Evolutionary conservation across 2,888 invertebrate genomes (phyloP), one percentile per base, ranked within the genome.

Genomic region (Cerceris rybyensis): DNA sequence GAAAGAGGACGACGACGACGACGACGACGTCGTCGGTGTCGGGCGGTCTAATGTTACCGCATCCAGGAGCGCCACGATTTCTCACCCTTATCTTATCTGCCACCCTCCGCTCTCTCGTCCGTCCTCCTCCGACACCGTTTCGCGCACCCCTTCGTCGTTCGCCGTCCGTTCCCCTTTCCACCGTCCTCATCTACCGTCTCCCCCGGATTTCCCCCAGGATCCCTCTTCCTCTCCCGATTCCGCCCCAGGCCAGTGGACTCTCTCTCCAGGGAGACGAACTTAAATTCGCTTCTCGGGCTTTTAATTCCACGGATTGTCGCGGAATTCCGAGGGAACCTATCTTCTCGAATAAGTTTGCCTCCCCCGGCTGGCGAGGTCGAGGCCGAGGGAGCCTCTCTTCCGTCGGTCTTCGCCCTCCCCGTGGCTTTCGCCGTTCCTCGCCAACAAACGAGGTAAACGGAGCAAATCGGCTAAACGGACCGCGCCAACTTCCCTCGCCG

Each of bases 51-150:
- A 89, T 87, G 88, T 89, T 88, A 88, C 88, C 88, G 87, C 89
- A 90, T 90, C 88, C 89, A 89, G 84, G 85, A 88, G 88, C 88
- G 86, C 83, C 83, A 86, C 89, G 90, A 91, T 91, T 91, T 91
- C 90, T 90, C 90, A 91, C 88, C 88, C 90, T 91, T 91, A 91
- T 91, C 91, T 91, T 91, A 91, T 90, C 91, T 87, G 70, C 74
- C 81, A 68, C 75, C 74, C 77, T 70, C 72, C 11, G 54, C 72
- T 50, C 59, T 64, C 74, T 64, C 74, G 71, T 69, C 77, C 61
- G 63, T 43, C 72, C 63, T 70, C 70, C 70, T 54, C 81, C 80
- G 58, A 67, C 46, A 59, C 65, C 69, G 68, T 59, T 72, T 63
- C 71, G 63, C 80, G 75, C 74, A 16, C 65, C 70, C 74, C 11